Evolutionary conservation across 1,140 invertebrate genomes (phyloP).

Genomic region (Pararge aegeria): DNA sequence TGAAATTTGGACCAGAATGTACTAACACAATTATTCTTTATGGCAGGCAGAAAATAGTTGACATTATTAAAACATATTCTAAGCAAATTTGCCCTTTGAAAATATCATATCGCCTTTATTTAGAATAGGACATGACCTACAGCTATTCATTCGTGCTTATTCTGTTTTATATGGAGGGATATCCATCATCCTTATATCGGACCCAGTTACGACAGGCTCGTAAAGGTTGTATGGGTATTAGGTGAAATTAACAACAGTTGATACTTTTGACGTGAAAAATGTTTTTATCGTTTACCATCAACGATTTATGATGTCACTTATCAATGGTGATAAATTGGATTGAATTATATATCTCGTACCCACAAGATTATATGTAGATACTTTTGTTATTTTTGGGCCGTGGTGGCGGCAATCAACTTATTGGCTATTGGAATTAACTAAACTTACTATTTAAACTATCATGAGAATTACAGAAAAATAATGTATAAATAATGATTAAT

Average conservation of each 20-base stretch:
- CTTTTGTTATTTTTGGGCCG: background rate
- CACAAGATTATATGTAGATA: background rate
- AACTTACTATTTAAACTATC: no score
- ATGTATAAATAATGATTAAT: no score
- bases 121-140: conserved; percentile 11
- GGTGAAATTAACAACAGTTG: conserved; percentile 67
- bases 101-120: conserved; percentile 15
- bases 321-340: conserved; percentile 1
- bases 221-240: conserved; percentile 69
- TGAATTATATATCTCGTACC: background rate
- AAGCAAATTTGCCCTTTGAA: background rate
- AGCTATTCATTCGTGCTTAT: conserved; percentile 22
- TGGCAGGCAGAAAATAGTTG: no score
- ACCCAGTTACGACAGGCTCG: conserved; percentile 52
- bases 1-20: no score
- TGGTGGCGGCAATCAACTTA: background rate
- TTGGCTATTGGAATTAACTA: no score
- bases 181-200: conserved; percentile 74
- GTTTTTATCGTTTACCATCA: conserved; percentile 39
- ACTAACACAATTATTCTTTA: no score
- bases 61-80: no score
- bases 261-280: conserved; percentile 66
- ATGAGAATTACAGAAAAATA: no score
- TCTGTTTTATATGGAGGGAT: conserved; percentile 50
- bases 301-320: conserved; percentile 28